Base-by-base conservation (phyloP, 2,888 invertebrate species). In the Petrophora chlorosata region DNA sequence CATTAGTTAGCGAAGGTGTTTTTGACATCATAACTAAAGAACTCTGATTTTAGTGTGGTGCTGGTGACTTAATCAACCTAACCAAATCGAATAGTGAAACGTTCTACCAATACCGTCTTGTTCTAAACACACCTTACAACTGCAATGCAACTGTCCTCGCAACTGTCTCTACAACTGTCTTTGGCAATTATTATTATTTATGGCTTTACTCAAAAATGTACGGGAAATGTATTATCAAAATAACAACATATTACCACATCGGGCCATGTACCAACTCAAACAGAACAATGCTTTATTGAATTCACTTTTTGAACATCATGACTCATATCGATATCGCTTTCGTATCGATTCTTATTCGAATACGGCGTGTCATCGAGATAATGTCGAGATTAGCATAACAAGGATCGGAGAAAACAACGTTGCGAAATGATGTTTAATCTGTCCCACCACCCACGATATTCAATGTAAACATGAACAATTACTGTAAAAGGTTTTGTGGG, bases 301-400 rank as follows among this genome's bases (percentile, higher is more conserved):
- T 43, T 51, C 30, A 57, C 40, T 52, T 49, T 53, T 41, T 53
- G 45, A 32, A 41, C 36, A 36, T 34, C 41, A 23, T 73, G 76
- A 77, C 51, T 76, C 72, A 72, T 52, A 60, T 44, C 47, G 57
- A 65, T 73, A 76, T 77, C 73, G 71, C 74, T 79, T 77, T 76
- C 72, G 63, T 69, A 78, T 75, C 72, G 64, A 70, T 66, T 44
- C 49, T 53, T 53, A 64, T 62, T 52, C 39, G 54, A 73, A 72
- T 73, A 70, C 50, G 56, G 66, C 67, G 42, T 63, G 69, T 79
- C 79, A 79, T 74, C 17, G 51, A 50, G 53, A 66, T 71, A 64
- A 70, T 58, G 59, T 67, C 29, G 51, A 56, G 58, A 74, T 78
- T 76, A 77, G 60, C 76, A 77, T 79, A 75, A 74, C 67, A 63